Base-by-base conservation (phyloP, 2,113 vertebrate genomes). In the Macquaria ambigua region DNA sequence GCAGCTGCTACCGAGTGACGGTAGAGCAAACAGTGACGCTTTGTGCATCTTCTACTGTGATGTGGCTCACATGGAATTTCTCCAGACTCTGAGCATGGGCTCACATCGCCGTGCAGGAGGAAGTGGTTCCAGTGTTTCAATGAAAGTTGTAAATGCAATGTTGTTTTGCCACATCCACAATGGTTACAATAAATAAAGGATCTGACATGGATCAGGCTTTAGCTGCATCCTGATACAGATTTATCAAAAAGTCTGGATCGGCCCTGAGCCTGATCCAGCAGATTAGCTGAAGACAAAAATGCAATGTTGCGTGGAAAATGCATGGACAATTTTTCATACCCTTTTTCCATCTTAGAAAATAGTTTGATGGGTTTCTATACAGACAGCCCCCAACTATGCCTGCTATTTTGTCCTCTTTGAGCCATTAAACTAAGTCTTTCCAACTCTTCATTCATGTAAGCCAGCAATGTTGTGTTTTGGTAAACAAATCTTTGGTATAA, bases 1-100 rank as follows among this genome's bases (percentile, higher is more conserved):
- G 67, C 20, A 62, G 71, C 67, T 37, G 76, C 48, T 0, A 31
- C 28, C 28, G 28, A 59, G 25, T 21, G 14, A 81, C 14, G 10
- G 21, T 9, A 46, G 71, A 84, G 77, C 62, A 79, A 79, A 68
- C 28, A 74, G 15, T 50, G 74, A 72, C 20, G 58, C 6, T 28
- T 41, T 34, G 52, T 50, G 39, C 52, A 46, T 74, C 50, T 78
- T 66, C 71, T 53, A 34, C 69, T 58, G 67, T 67, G n/a, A 74
- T 59, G 37, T 76, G 64, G 39, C 4, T 72, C 70, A 53, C 10
- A 25, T 50, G 46, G 71, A 52, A 39, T 48, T 12, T 28, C 28
- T 59, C 43, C 2, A 1, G 48, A 48, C 25, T 62, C 63, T 23
- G 34, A 46, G 11, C 23, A 31, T 34, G 16, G 48, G 52, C 63